Evolutionary conservation across 23 tunicate species (phyloP), one percentile per base, ranked within the genome.

Genomic region (Trididemnum miniatum): DNA sequence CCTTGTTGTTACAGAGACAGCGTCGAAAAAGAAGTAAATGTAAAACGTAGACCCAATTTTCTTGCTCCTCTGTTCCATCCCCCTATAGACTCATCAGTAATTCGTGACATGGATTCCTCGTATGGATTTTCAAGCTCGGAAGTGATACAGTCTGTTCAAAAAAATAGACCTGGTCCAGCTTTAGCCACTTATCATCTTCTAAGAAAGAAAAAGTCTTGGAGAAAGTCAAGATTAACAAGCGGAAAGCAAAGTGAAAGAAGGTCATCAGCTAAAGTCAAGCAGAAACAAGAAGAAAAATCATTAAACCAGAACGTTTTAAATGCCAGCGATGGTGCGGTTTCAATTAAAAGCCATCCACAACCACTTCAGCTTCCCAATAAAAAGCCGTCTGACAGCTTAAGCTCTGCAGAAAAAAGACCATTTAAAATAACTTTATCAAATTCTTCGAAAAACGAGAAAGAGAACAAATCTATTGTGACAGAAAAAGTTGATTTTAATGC

Each of bases 141-240:
- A 12, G 82, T 80, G 27, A 65, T 80, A 20, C 80, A 88, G 39
- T 86, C 89, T 75, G 99, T 96, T 22, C 89, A 87, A 32, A 90
- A 87, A 44, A 92, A 96, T 59, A 63, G 96, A 15, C 99, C 99
- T 0, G 91, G 94, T 0, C 92, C 87, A 26, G 93, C 79, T 1
- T 87, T 96, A 7, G 87, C 99, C 76, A 90, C 96, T 5, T 96
- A 96, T 76, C 89, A 96, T 63, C 89, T 96, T 0, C 78, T 96
- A 7, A 40, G 26, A 35, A 76, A 51, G 40, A 77, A 63, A 49
- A 64, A 67, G 26, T 12, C 25, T 24, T 4, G 67, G 29, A 62
- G 26, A 24, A 22, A 62, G n/a, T 12, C 26, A 26, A 22, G 29
- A 18, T 3, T 62, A 5, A 12, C 67, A 62, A 20, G 28, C n/a